phyloP scores from a whole-genome alignment of 35 echinoderm and acorn worm genomes.

The Apostichopus californicus region DNA sequence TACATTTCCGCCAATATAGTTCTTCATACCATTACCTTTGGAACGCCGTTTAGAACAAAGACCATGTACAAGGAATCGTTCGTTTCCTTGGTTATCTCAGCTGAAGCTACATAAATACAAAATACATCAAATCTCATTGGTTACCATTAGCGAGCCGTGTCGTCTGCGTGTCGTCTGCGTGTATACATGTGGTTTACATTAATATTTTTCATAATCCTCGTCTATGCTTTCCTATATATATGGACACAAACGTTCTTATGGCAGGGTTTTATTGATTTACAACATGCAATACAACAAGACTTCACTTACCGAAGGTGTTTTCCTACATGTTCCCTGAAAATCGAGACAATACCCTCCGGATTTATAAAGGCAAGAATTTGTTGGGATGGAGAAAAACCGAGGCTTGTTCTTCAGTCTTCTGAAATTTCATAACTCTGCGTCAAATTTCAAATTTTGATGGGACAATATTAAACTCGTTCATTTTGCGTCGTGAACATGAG shows the following conservation, averaged over 20 bases:
- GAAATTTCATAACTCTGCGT: background rate
- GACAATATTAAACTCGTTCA: background rate
- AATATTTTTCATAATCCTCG: background rate
- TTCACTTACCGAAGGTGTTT: background rate
- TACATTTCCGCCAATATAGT: too few species aligned
- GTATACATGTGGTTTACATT: background rate
- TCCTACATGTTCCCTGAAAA: background rate
- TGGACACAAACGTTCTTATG: background rate
- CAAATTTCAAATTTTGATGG: background rate
- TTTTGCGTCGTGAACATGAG: too few species aligned
- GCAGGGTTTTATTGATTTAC: background rate
- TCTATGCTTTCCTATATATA: background rate
- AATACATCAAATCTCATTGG: background rate
- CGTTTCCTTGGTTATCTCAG: too few species aligned
- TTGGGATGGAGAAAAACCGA: background rate
- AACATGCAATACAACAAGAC: background rate
- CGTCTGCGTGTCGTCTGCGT: background rate
- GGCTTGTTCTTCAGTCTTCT: background rate
- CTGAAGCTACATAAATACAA: background rate
- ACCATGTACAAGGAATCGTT: too few species aligned
- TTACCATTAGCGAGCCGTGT: background rate
- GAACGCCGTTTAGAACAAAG: too few species aligned
- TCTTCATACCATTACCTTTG: too few species aligned
- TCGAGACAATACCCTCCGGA: background rate
- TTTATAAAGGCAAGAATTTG: background rate